Evolutionary conservation across 1,140 invertebrate species (phyloP).

Genomic region (Sitobion miscanthi): DNA sequence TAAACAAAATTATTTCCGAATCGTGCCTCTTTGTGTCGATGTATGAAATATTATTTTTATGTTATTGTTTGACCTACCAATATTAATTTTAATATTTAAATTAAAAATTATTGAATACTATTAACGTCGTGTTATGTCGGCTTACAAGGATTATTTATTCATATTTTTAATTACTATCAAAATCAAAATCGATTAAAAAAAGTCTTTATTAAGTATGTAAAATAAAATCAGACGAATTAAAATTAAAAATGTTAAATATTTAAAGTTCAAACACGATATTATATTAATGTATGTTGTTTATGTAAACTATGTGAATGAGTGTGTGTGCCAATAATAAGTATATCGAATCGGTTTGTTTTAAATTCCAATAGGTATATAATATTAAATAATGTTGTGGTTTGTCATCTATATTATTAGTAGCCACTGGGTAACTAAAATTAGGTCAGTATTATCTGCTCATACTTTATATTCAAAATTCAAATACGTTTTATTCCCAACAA

Average conservation of each 20-base stretch:
- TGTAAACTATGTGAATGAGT: neutral
- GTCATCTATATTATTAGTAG: neutral
- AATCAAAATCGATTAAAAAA: neutral
- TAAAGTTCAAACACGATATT: neutral
- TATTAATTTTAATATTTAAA: slow-evolving; percentile 7
- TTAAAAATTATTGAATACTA: neutral
- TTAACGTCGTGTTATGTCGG: neutral
- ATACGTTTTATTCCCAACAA: neutral
- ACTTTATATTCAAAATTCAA: neutral
- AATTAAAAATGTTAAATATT: neutral
- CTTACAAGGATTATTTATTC: neutral
- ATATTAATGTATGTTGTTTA: neutral
- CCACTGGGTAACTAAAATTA: neutral
- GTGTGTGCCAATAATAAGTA: neutral
- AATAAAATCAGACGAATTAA: neutral
- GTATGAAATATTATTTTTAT: slow-evolving; percentile 11
- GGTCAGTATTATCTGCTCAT: neutral
- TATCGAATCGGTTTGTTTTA: neutral
- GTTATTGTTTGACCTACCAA: slow-evolving; percentile 9
- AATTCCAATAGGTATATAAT: neutral
- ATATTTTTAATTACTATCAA: neutral
- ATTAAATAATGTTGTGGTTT: neutral
- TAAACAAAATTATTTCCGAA: neutral
- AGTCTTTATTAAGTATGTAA: neutral
- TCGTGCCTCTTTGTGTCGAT: neutral